Base-by-base conservation (phyloP, 2,888 invertebrate species). In the Scelioninae gen. 1 region DNA sequence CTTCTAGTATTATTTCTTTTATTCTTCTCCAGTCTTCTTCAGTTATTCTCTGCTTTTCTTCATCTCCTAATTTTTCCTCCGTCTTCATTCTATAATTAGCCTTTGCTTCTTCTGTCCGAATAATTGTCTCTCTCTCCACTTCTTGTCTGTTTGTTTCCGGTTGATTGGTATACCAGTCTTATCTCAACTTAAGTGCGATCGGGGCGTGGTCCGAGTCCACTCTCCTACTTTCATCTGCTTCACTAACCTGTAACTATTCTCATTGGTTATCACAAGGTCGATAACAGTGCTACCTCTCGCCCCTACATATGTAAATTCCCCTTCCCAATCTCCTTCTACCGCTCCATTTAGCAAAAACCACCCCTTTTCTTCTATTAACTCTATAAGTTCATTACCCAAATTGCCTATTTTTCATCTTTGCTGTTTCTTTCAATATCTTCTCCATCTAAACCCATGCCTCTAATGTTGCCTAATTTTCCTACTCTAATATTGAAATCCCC, bases 311-410 rank as follows among this genome's bases (percentile, higher is more conserved):
- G 85, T 83, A 13, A 29, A 82, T 43, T 86, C 79, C 8, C 86
- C 84, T 15, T 79, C 66, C 66, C 72, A 72, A 60, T 84, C 84
- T n/a, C 84, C 77, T 47, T 77, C 65, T 23, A 53, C 56, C 5
- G 51, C 65, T 47, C 76, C 83, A 47, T 85, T 86, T 8, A 83
- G 23, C 2, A 86, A 77, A n/a, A 55, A 31, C 81, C 81, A 82
- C 0, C 82, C 83, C 51, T 63, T 63, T 5, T 81, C 65, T 16
- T 82, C 83, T 15, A 79, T 13, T 16, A 43, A 23, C 9, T 72
- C 58, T n/a, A 85, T 29, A 8, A 84, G 51, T 7, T 71, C 43
- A 16, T 29, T 60, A 8, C 84, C 81, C 29, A 72, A 65, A 15
- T 65, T 74, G 9, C 58, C 53, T 11, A 72, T 53, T 40, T 15